Conservation (phyloP, 2,113 vertebrate genomes). For the Egretta garzetta region DNA sequence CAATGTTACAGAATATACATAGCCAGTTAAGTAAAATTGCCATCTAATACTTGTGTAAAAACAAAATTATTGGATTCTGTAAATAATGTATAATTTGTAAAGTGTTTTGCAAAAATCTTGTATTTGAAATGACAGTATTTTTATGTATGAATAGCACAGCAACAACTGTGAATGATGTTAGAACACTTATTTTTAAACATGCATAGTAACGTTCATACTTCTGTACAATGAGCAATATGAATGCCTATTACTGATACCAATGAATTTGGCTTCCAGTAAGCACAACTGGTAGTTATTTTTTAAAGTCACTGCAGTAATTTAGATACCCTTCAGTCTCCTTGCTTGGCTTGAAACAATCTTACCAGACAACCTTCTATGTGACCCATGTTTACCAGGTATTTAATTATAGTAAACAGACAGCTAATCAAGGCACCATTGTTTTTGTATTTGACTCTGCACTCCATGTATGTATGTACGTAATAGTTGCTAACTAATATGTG, state of each 20-base stretch:
- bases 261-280: slow-evolving; percentile 32
- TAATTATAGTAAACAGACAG: slow-evolving; percentile 1
- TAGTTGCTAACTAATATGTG: slow-evolving; percentile 60
- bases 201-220: background rate
- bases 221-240: slow-evolving; percentile 26
- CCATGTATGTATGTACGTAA: slow-evolving; percentile 31
- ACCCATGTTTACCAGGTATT: slow-evolving; percentile 36
- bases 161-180: slow-evolving; percentile 53
- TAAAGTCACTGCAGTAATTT: background rate
- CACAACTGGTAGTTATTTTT: slow-evolving; percentile 36
- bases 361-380: background rate
- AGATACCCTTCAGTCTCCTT: background rate
- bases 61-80: slow-evolving; percentile 45
- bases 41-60: slow-evolving; percentile 54
- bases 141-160: slow-evolving; percentile 52
- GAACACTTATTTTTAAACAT: slow-evolving; percentile 49
- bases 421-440: slow-evolving; percentile 35
- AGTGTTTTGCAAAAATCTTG: slow-evolving; percentile 50
- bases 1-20: slow-evolving; percentile 3
- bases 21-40: background rate
- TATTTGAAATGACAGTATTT: slow-evolving; percentile 72
- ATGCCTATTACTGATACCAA: slow-evolving; percentile 41
- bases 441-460: slow-evolving; percentile 64
- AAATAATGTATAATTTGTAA: slow-evolving; percentile 73
- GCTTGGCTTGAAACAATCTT: slow-evolving; percentile 24